Evolutionary conservation across 2,797 vertebrate species (phyloP), one percentile per base, ranked within the genome.

Genomic region (Anabas testudineus): DNA sequence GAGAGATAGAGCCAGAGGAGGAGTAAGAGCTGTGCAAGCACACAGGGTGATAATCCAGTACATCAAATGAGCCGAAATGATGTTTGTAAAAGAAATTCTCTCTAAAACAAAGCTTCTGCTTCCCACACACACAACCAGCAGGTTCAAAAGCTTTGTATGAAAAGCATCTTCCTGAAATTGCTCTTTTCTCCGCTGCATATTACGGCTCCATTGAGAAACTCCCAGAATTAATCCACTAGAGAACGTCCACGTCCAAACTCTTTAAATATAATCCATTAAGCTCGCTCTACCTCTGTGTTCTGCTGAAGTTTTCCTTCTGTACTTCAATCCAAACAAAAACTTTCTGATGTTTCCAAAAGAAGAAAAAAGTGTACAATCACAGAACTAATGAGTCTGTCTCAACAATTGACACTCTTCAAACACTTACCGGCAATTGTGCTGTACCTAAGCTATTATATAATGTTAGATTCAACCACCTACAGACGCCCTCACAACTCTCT

Each of bases 391-490:
- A 43, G 24, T 41, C 62, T 26, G 43, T 43, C 16, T 54, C 49
- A 62, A 76, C 71, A 80, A 68, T 42, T 37, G 45, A 52, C 41
- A 24, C 87, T 80, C 74, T 81, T 63, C 39, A 83, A 76, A 77
- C 76, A 81, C 80, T 78, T 52, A 71, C 2, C 57, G 16, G 65
- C 63, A 52, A 72, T 46, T 67, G 64, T 71, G 39, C 56, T 36
- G 42, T 49, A 57, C 59, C 69, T 76, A 15, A 76, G 63, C 72
- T 28, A 18, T 88, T 89, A 88, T 47, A 83, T 88, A 88, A 88
- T 45, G 30, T 62, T 67, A 75, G 39, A 78, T 59, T 59, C 56
- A 74, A 21, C 82, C 91, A 88, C 84, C 85, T 84, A 84, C 87
- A 80, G 72, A 82, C 70, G 36, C 82, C 77, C 75, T 86, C 84